phyloP scores from a whole-genome alignment of 37 sponge, comb jelly and placozoan species.

The Chondrosia reniformis region DNA sequence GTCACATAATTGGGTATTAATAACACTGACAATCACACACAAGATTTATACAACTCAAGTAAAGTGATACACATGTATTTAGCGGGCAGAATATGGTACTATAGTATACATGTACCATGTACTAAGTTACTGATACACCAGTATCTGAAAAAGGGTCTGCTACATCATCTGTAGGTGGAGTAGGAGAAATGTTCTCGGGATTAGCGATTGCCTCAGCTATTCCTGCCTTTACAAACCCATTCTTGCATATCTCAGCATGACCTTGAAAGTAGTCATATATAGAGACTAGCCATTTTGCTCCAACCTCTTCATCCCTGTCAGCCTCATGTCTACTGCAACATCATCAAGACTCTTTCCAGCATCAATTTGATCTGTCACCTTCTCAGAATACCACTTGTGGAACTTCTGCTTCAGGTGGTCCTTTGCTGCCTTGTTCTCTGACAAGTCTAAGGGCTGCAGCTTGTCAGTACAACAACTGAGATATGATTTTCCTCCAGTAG shows the following conservation, averaged over 20 bases:
- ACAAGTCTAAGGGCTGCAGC: constrained; percentile 1
- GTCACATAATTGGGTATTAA: too few relatives aligned
- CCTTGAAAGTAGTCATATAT: background rate
- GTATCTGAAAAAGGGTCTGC: too few relatives aligned
- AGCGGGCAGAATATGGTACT: too few relatives aligned
- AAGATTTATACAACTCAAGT: too few relatives aligned
- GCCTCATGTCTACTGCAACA: background rate
- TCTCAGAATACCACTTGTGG: background rate
- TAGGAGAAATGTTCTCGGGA: background rate
- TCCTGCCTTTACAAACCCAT: background rate
- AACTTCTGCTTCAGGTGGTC: background rate
- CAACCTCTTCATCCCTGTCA: background rate
- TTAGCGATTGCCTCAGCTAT: background rate
- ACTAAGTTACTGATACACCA: too few relatives aligned
- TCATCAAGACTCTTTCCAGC: background rate
- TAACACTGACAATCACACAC: too few relatives aligned
- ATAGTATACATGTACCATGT: too few relatives aligned
- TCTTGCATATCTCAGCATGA: background rate
- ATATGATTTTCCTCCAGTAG: background rate
- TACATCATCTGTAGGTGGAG: background rate
- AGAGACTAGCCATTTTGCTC: background rate
- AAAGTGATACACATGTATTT: too few relatives aligned
- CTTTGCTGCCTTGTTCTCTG: background rate
- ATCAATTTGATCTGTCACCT: background rate
- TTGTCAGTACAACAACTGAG: background rate